phyloP scores from a whole-genome alignment of 2,797 vertebrate species.

The Rhabdomys pumilio region DNA sequence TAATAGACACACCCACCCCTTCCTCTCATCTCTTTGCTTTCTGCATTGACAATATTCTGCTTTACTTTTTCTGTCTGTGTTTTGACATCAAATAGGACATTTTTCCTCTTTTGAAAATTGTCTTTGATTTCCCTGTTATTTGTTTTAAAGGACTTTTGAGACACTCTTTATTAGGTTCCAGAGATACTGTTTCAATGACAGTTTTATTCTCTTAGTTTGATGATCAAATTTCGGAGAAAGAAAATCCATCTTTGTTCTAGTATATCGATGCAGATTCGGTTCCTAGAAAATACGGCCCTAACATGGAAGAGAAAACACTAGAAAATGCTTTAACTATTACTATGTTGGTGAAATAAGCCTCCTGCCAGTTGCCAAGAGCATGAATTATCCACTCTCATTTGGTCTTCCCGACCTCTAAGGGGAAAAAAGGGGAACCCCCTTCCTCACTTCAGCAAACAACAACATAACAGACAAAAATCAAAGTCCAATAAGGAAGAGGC shows the following conservation, averaged over 20 bases:
- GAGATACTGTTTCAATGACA: conserved; percentile 13
- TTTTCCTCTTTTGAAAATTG: conserved; percentile 38
- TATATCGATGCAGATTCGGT: not conserved
- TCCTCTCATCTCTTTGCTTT: not conserved
- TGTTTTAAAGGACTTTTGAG: conserved; percentile 56
- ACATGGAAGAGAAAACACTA: not conserved
- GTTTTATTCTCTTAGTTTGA: not conserved
- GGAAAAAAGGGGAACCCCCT: not conserved
- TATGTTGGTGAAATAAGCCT: not conserved
- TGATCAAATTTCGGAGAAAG: conserved; percentile 5
- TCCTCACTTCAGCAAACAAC: not conserved
- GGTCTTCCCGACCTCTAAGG: not conserved
- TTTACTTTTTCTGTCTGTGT: not conserved
- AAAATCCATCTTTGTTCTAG: not conserved
- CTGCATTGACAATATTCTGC: not conserved
- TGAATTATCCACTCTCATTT: not conserved
- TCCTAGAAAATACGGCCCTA: not conserved
- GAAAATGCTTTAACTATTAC: not conserved
- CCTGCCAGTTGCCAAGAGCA: not conserved
- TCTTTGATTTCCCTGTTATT: conserved; percentile 35
- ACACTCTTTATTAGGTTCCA: conserved; percentile 11
- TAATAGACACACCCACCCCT: too few species aligned
- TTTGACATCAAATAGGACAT: not conserved
- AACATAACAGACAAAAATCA: not conserved
- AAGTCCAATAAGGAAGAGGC: not conserved